These are phyloP conservation scores for Alcedo atthis DNA, from an alignment of 2,797 vertebrate genomes.

Conservation along the genomic window DNA sequence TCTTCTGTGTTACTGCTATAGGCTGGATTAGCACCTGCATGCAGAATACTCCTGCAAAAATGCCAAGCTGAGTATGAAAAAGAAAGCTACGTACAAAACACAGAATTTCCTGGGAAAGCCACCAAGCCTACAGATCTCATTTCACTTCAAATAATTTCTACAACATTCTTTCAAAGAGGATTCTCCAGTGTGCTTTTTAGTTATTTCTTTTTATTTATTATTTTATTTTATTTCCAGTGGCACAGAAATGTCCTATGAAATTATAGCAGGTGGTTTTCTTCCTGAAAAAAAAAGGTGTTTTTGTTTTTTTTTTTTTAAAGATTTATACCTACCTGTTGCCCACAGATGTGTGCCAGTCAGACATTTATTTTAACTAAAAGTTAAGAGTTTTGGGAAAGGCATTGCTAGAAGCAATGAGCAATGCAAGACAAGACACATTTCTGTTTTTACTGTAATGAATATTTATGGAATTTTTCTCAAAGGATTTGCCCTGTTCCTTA, in stretches of 20 bases:
- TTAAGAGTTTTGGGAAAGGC: background rate
- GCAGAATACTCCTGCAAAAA: background rate
- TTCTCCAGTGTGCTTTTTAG: background rate
- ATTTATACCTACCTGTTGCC: background rate
- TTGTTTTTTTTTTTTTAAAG: too few species aligned
- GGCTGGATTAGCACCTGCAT: background rate
- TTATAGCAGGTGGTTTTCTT: background rate
- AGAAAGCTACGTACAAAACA: background rate
- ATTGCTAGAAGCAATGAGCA: background rate
- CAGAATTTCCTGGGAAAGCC: background rate
- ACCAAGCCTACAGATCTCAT: background rate
- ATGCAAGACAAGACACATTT: background rate
- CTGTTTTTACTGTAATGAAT: background rate
- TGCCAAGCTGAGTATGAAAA: background rate
- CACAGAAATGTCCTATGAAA: background rate
- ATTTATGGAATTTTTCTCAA: background rate
- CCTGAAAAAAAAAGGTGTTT: background rate
- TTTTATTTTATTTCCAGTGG: background rate
- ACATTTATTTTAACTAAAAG: background rate
- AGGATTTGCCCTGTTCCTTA: background rate
- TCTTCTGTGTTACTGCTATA: background rate
- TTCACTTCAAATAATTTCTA: background rate
- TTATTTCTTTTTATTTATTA: background rate
- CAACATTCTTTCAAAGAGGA: background rate
- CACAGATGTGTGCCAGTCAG: background rate